Conservation (phyloP, 2,113 vertebrate species). For the Murina feae region DNA sequence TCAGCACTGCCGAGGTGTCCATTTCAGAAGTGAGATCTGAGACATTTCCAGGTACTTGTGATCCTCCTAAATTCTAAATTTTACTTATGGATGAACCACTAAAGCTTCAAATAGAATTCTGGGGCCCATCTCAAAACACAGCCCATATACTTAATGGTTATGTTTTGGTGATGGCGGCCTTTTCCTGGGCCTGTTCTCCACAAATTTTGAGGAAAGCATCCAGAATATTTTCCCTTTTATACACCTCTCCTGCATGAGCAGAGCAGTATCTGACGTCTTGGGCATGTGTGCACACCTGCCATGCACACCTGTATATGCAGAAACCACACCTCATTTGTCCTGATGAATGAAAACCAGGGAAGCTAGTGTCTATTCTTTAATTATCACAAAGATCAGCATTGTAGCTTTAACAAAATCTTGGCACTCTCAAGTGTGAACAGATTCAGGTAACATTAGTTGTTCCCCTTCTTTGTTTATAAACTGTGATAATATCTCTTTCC, state of each 20-base stretch:
- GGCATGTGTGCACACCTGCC: neutral
- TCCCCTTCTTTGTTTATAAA: conserved; percentile 58
- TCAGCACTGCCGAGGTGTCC: neutral
- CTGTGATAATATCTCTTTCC: conserved; percentile 39
- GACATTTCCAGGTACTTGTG: neutral
- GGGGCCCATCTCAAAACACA: neutral
- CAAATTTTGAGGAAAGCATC: neutral
- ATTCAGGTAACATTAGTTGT: neutral
- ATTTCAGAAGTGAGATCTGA: neutral
- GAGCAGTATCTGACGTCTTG: neutral
- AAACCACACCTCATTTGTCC: neutral
- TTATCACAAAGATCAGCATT: neutral
- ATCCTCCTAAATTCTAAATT: neutral
- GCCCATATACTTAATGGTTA: neutral
- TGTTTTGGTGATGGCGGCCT: neutral
- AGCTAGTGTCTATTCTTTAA: neutral
- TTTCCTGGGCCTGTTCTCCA: neutral
- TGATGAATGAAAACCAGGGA: conserved; percentile 25
- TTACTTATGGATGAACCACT: neutral
- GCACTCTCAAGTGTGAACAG: conserved; percentile 39
- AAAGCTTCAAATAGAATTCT: neutral
- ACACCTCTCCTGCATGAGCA: neutral
- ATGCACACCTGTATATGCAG: neutral
- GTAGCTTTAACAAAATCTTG: conserved; percentile 10
- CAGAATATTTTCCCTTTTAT: neutral